Conservation (phyloP, 2,113 vertebrate genomes). For the Rhagologus leucostigma region DNA sequence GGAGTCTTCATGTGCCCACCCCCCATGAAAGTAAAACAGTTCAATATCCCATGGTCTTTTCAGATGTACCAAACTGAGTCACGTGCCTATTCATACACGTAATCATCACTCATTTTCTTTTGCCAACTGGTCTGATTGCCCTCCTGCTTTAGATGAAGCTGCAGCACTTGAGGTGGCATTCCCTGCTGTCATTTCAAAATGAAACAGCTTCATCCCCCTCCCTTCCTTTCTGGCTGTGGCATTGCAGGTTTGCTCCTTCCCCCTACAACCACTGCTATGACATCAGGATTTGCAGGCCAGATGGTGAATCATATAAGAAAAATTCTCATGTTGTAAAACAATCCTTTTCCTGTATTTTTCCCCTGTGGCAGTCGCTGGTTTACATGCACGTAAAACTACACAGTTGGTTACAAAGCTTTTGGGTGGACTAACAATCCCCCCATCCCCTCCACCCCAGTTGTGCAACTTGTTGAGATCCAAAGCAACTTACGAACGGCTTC, state of each 20-base stretch:
- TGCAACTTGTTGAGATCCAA: neutral
- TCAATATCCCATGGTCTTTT: accelerated
- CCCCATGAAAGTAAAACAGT: neutral
- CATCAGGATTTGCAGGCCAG: neutral
- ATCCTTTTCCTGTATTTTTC: conserved; percentile 4
- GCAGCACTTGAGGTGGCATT: neutral
- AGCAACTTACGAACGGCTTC: neutral
- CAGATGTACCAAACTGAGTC: neutral
- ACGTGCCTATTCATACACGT: neutral
- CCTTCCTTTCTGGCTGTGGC: neutral
- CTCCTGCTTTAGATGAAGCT: neutral
- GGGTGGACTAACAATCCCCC: neutral
- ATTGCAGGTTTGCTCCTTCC: neutral
- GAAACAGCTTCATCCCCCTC: neutral
- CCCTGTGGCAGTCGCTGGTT: neutral
- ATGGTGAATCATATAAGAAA: neutral
- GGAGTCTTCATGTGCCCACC: neutral
- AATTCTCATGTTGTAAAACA: neutral
- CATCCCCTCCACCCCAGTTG: neutral
- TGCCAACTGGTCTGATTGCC: neutral
- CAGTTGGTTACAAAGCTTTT: neutral
- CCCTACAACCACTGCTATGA: neutral
- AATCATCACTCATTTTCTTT: neutral
- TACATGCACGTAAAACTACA: neutral
- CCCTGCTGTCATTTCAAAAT: neutral